phyloP scores from a whole-genome alignment of 2,888 invertebrate species.

The Neoaliturus tenellus region DNA sequence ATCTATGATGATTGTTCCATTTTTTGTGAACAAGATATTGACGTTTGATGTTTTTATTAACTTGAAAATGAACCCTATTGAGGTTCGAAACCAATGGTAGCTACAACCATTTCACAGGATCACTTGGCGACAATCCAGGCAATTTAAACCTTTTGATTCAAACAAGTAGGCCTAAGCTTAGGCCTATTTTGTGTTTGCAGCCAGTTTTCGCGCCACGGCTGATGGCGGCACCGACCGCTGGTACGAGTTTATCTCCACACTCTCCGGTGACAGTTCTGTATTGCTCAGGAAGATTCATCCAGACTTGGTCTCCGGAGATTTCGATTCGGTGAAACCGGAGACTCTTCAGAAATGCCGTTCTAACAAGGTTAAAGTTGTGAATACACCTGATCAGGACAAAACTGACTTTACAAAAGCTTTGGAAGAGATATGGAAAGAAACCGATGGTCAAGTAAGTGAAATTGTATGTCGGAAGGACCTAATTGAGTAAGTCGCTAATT shows the following conservation, averaged over 20 bases:
- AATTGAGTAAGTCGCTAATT: too few relatives aligned
- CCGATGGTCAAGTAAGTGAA: constrained; percentile 42
- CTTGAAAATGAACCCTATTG: too few relatives aligned
- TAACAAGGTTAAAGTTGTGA: constrained; percentile 72
- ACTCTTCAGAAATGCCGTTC: constrained; percentile 76
- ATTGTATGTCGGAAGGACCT: not conserved
- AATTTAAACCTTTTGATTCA: too few relatives aligned
- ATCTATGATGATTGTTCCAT: too few relatives aligned
- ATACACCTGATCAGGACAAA: constrained; percentile 88
- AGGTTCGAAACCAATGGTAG: too few relatives aligned
- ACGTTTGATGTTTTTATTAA: too few relatives aligned
- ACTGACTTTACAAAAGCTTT: constrained; percentile 95
- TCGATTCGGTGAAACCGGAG: constrained; percentile 86
- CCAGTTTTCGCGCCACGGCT: constrained; percentile 82
- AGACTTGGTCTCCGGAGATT: constrained; percentile 91
- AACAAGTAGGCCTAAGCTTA: too few relatives aligned
- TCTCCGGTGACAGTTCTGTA: constrained; percentile 60
- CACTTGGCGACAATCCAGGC: too few relatives aligned
- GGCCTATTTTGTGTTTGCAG: constrained; percentile 72
- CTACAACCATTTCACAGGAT: too few relatives aligned
- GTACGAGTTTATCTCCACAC: constrained; percentile 71
- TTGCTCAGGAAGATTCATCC: constrained; percentile 72
- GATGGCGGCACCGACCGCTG: constrained; percentile 90
- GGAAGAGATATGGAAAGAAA: constrained; percentile 54
- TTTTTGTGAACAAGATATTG: too few relatives aligned